Base-by-base conservation (phyloP, 2,888 invertebrate genomes). In the Oscheius sp. region DNA sequence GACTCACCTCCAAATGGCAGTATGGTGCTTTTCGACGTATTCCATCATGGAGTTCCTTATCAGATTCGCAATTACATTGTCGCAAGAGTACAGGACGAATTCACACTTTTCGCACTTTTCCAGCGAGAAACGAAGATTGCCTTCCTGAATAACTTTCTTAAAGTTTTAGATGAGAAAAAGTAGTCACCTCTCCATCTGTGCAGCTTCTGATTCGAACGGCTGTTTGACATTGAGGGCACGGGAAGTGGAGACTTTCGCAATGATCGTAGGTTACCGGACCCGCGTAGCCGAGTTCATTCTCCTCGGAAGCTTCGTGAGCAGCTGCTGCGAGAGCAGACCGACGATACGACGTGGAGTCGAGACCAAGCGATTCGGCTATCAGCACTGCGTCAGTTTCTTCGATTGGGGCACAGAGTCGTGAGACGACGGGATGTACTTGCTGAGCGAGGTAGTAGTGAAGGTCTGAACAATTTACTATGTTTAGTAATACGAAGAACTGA, bases 401-500 rank as follows among this genome's bases (percentile, higher is more conserved):
- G 59, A 99, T 94, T 0, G 97, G 97, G 81, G 96, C 96, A 89
- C 96, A 95, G 88, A 99, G 93, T 82, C 99, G 93, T 42, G 95
- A 93, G 77, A 98, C 94, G 0, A 99, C 96, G 0, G 99, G 99
- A 90, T 96, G 96, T 58, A 99, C 92, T 91, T 99, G 99, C 88
- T 96, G 94, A 0, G 94, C 92, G 81, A 99, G 91, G 90, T 99
- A 99, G 90, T 99, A 99, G 82, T 93, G 92, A 1, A 92, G 92
- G 90, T 99, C 99, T 90, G 76, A 33, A 29, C 74, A n/a, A 13
- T n/a, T 42, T 21, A 53, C 1, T 21, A 53, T 13, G 50, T 21
- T 21, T 21, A 21, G 21, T 21, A 21, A 21, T 21, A 21, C 21
- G 21, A 21, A 0, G 21, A 21, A 21, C 21, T 21, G 21, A 91